Base-by-base conservation (phyloP, 2,113 vertebrate species). In the Hiodon alosoides region DNA sequence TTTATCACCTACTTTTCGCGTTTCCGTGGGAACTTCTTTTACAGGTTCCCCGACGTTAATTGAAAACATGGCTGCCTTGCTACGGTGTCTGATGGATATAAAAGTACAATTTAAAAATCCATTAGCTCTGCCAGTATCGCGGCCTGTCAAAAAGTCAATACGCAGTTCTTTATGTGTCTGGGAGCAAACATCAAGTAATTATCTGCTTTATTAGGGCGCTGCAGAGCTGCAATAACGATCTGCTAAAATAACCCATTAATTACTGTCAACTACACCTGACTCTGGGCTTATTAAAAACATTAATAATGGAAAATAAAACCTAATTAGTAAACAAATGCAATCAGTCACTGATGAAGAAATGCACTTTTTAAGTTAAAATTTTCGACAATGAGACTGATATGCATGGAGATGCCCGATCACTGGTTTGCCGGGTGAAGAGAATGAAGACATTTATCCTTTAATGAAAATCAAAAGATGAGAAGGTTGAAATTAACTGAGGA, bases 291-390 rank as follows among this genome's bases (percentile, higher is more conserved):
- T 92, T 91, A 92, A 90, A 92, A 90, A 89, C 85, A 84, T 89
- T 84, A 87, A 88, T 89, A 90, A 90, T 88, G 85, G 85, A 86
- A 84, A 84, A 82, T 86, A 90, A 90, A 91, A 89, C 86, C 82
- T 90, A 89, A 92, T 92, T 91, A 91, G 90, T 89, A 90, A 91
- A 91, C 90, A 91, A 92, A 91, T 86, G 83, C 84, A 86, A 91
- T 92, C 87, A 86, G 86, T 88, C 82, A 90, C 71, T 86, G 81
- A 86, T 83, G 71, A 70, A 72, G 81, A 74, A 75, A 79, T 55
- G 67, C 67, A 47, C 59, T 67, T 76, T 76, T 66, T 71, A 14
- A 58, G 54, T 75, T 75, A 50, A 75, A 75, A 67, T 75, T 75
- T 50, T 31, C 31, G 31, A 47, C 67, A 67, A 75, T 14, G 54